Evolutionary conservation across 2,797 vertebrate species (phyloP), one percentile per base, ranked within the genome.

Genomic region (Antrozous pallidus): DNA sequence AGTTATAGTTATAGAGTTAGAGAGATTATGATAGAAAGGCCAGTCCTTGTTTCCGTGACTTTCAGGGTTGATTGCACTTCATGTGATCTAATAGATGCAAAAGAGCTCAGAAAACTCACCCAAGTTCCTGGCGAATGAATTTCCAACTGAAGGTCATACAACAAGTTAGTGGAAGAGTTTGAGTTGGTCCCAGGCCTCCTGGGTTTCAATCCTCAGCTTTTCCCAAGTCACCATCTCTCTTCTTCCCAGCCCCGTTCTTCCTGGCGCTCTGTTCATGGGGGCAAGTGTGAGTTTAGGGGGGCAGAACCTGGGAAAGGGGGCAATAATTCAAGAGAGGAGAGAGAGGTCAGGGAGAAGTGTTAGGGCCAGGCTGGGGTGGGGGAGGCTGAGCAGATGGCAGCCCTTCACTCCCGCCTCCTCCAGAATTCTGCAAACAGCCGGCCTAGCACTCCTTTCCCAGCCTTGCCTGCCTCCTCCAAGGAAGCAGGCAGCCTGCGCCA

Each of bases 381-480:
- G 31, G 89, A 80, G 42, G n/a, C 36, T 22, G 38, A 80, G 63
- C 87, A 81, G 82, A 92, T 74, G 94, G 78, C n/a, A 77, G 45
- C 40, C 45, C 83, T n/a, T 74, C 31, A 28, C 45, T 42, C 47
- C 33, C 38, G 2, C 54, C 81, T 93, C 87, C 74, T 22, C 70
- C 79, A 73, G 91, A 69, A 26, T 63, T 49, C 74, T 83, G 45
- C 58, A 69, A 85, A 91, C 88, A 75, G 73, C 94, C 77, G 4
- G 86, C 63, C 91, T 26, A 51, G 58, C 61, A 12, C 63, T 95
- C 87, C 86, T 83, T 93, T 95, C 88, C 54, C 96, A 97, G 95
- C 95, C 71, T 88, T 47, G 75, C 95, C 83, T 81, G 93, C 74
- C 36, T 96, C 86, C 96, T 96, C 87, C 97, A 97, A 97, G 94